These are phyloP conservation scores for Apis dorsata DNA, from an alignment of 1,140 invertebrate species.

Conservation along the genomic window DNA sequence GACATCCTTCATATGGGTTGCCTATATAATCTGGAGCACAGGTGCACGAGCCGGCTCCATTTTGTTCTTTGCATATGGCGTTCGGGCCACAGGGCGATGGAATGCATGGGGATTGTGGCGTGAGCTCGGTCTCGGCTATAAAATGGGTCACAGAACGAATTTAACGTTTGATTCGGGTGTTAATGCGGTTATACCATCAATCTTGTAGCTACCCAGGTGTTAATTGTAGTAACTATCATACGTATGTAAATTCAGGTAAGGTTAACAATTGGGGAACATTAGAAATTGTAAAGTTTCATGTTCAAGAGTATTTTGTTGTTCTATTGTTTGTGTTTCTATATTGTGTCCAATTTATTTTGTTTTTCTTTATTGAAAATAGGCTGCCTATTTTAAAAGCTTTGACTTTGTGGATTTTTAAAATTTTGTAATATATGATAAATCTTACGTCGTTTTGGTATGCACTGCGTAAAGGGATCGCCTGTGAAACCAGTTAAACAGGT, in stretches of 20 bases:
- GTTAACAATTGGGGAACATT: neutral
- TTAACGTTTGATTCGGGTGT: neutral
- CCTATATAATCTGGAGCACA: conserved; percentile 87
- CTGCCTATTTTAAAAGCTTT: neutral
- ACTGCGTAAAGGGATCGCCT: conserved; percentile 84
- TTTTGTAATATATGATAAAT: neutral
- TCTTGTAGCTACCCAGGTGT: neutral
- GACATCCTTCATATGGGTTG: conserved; percentile 86
- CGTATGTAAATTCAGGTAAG: too few relatives aligned
- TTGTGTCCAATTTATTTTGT: too few relatives aligned
- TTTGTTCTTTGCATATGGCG: conserved; percentile 79
- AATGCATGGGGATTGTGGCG: conserved; percentile 84
- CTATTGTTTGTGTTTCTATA: neutral
- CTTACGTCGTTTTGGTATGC: conserved; percentile 78
- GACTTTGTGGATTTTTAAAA: neutral
- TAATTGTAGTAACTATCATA: conserved; percentile 1
- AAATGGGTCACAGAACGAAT: neutral
- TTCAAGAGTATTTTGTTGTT: conserved; percentile 69
- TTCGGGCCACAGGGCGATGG: conserved; percentile 87
- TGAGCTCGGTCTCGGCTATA: conserved; percentile 62
- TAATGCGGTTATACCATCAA: neutral
- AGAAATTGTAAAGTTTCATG: conserved; percentile 43
- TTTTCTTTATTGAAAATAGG: too few relatives aligned
- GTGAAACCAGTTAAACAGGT: conserved; percentile 83
- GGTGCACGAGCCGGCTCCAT: conserved; percentile 80